phyloP scores from a whole-genome alignment of 2,888 invertebrate genomes.

The Diarsia rubi region DNA sequence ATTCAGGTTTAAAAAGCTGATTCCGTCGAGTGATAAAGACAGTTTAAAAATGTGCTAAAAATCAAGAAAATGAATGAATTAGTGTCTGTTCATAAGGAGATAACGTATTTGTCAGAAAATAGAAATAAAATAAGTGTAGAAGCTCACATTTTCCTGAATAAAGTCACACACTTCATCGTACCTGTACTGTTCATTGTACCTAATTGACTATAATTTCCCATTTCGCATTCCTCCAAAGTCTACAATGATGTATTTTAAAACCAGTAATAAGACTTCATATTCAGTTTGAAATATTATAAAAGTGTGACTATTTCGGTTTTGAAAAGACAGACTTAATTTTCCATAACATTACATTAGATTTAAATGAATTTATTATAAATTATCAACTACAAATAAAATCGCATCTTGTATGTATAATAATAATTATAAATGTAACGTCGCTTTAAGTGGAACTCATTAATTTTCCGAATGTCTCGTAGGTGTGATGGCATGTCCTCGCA shows the following conservation, averaged over 20 bases:
- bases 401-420: not conserved
- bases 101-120: not conserved
- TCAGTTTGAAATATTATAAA: not conserved
- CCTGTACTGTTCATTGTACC: no score
- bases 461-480: slow-evolving; percentile 48
- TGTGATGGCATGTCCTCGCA: slow-evolving; percentile 49
- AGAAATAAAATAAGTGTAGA: not conserved
- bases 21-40: not conserved
- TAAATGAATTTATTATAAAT: not conserved
- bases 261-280: not conserved
- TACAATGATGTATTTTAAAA: not conserved
- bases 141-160: no score
- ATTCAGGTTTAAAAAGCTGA: not conserved
- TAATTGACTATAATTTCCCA: no score
- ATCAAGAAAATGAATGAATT: no score
- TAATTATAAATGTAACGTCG: not conserved
- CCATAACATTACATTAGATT: not conserved
- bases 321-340: not conserved
- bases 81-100: no score
- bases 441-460: slow-evolving; percentile 19
- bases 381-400: not conserved
- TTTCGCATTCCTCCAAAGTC: not conserved
- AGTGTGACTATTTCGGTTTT: no score
- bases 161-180: no score
- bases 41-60: not conserved